A percentile compares a stretch with the other conserved stretches of the same genome.
Conservation (phyloP, 2,113 vertebrate species). For the Pagrus major region DNA sequence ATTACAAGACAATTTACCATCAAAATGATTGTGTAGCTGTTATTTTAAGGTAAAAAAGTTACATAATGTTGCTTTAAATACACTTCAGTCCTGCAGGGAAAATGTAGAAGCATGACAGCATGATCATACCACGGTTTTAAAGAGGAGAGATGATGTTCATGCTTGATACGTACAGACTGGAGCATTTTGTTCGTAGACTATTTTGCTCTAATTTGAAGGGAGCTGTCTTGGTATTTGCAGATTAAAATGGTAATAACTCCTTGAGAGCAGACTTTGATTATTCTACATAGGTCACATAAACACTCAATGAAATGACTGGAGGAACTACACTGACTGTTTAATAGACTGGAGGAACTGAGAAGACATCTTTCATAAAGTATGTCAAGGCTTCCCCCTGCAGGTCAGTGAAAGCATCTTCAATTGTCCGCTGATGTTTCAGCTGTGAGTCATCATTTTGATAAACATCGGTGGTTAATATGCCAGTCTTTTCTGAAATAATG, state of each 20-base stretch:
- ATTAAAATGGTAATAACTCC: not conserved
- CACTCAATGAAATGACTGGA: not conserved
- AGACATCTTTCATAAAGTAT: not conserved
- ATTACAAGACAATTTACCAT: no score
- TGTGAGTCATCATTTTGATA: not conserved
- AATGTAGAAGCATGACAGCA: not conserved
- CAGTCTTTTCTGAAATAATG: not conserved
- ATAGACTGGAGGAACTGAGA: not conserved
- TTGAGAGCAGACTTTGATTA: not conserved
- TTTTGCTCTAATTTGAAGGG: not conserved
- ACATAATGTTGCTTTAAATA: no score
- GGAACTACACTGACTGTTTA: not conserved
- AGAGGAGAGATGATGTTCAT: not conserved
- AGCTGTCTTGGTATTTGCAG: not conserved
- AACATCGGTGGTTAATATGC: not conserved
- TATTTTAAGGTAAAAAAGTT: no score
- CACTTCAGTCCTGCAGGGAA: not conserved
- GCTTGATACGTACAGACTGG: not conserved
- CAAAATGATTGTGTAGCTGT: no score
- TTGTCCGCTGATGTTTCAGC: not conserved
- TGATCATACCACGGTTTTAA: not conserved
- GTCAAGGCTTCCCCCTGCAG: constrained; percentile 11
- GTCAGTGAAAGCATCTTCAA: not conserved
- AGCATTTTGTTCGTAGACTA: not conserved
- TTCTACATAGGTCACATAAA: not conserved